Percentiles rank a stretch among this genome's conserved stretches.
These are phyloP conservation scores for Drosophila parabipectinata DNA, from an alignment of 1,140 invertebrate genomes.

Conservation along the genomic window DNA sequence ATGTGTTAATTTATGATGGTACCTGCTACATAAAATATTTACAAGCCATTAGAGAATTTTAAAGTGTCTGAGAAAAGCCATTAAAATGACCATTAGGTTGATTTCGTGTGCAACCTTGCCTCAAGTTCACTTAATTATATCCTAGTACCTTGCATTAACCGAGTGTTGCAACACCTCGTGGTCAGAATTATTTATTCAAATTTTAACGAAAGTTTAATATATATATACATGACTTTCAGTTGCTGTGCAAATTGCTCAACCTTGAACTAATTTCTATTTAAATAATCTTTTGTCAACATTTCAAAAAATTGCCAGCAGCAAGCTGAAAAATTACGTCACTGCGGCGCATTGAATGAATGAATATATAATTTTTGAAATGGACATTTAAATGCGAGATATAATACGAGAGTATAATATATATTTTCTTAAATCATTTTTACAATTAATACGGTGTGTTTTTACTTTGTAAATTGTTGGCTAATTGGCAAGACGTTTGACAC, in stretches of 20 bases:
- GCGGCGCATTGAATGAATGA: slow-evolving; percentile 35
- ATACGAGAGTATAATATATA: slow-evolving; percentile 13
- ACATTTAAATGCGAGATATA: slow-evolving; percentile 1
- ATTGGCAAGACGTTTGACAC: slow-evolving; percentile 37
- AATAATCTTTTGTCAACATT: slow-evolving; percentile 70
- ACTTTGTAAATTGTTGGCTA: slow-evolving; percentile 52
- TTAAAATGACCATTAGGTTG: slow-evolving; percentile 28
- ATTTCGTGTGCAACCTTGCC: slow-evolving; percentile 50
- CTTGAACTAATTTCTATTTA: slow-evolving; percentile 83
- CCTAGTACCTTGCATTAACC: background rate
- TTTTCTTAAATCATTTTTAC: slow-evolving; percentile 27
- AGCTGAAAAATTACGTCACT: slow-evolving; percentile 64
- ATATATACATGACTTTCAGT: slow-evolving; percentile 45
- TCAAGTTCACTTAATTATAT: slow-evolving; percentile 60
- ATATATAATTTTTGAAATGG: slow-evolving; percentile 16
- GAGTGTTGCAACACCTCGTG: slow-evolving; percentile 4
- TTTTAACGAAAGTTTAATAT: slow-evolving; percentile 30
- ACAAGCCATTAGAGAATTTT: slow-evolving; percentile 55
- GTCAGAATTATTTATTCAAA: slow-evolving; percentile 27
- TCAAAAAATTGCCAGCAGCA: slow-evolving; percentile 16
- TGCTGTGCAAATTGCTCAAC: slow-evolving; percentile 71
- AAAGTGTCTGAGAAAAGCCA: slow-evolving; percentile 36
- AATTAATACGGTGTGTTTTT: slow-evolving; percentile 7
- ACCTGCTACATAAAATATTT: slow-evolving; percentile 39
- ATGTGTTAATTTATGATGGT: slow-evolving; percentile 46